Percentiles rank a stretch among this genome's conserved stretches.
Evolutionary conservation across 2,797 vertebrate genomes (phyloP).

Genomic region (Cygnus olor): DNA sequence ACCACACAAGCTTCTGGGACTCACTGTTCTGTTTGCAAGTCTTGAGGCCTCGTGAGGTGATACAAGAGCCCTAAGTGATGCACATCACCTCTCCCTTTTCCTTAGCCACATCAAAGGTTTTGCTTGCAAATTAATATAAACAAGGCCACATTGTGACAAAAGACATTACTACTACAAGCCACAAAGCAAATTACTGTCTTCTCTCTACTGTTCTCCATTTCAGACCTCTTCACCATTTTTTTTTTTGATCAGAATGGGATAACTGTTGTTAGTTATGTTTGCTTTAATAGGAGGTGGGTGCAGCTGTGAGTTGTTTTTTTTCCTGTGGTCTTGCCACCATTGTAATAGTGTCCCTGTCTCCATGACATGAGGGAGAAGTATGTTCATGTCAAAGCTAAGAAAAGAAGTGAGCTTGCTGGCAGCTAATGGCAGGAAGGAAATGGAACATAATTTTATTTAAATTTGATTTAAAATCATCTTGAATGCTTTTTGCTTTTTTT

Average conservation of each 20-base stretch:
- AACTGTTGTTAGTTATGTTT: not conserved
- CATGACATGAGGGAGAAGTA: not conserved
- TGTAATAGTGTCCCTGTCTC: not conserved
- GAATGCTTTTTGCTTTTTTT: not conserved
- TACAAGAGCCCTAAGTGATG: rapidly evolving
- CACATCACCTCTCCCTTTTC: not conserved
- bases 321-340: not conserved
- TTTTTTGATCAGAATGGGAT: not conserved
- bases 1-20: not conserved
- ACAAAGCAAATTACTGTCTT: not conserved
- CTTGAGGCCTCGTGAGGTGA: not conserved
- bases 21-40: not conserved
- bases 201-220: not conserved
- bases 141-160: not conserved
- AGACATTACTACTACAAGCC: not conserved
- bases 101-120: rapidly evolving
- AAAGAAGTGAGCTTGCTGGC: not conserved
- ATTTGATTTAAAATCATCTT: constrained; percentile 3
- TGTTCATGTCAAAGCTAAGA: not conserved
- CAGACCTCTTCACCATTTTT: not conserved
- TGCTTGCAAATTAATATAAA: not conserved
- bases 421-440: constrained; percentile 7
- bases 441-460: not conserved
- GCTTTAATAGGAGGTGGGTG: not conserved
- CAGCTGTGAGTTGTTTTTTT: not conserved